Evolutionary conservation across 2,888 invertebrate species (phyloP), one percentile per base, ranked within the genome.

Genomic region (Argyra leucocephala): DNA sequence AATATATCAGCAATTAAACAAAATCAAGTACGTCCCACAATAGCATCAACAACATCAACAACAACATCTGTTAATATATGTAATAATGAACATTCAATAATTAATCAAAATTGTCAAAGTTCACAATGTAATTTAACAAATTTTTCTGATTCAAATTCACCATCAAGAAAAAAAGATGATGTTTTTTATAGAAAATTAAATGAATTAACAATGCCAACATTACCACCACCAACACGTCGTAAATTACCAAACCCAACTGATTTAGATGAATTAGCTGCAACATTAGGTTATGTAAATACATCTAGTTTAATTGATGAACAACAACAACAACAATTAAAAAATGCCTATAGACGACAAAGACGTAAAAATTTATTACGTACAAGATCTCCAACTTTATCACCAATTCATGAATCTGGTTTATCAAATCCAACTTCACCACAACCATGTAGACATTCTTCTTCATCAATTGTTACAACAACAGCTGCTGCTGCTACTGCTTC

Each of bases 381-480:
- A 67, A 73, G 83, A 74, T 79, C 84, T 36, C 84, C 85, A 48
- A 83, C 84, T 48, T 76, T 88, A 66, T 88, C 88, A 65, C 88
- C 88, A 36, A 88, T 88, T 65, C 84, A 86, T 67, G 88, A 88
- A 73, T 86, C 87, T 61, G 88, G 88, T 36, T 79, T 87, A 22
- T 88, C 88, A 62, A 88, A 88, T 79, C 87, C 87, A 1, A 85
- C 86, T 21, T 87, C 87, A 66, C 87, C 87, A 1, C 80, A 81
- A 67, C 76, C 79, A 4, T 75, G 79, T 70, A 76, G 81, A 24
- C 81, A 81, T 69, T 78, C 76, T 23, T 66, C 67, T 22, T 71
- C 72, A 31, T 23, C 59, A 59, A 59, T 23, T 21, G 22, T 4
- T 22, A 9, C 21, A 21, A 22, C 7, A 58, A 22, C 5, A 12